phyloP scores from a whole-genome alignment of 2,888 invertebrate species.

The Sympetrum striolatum region DNA sequence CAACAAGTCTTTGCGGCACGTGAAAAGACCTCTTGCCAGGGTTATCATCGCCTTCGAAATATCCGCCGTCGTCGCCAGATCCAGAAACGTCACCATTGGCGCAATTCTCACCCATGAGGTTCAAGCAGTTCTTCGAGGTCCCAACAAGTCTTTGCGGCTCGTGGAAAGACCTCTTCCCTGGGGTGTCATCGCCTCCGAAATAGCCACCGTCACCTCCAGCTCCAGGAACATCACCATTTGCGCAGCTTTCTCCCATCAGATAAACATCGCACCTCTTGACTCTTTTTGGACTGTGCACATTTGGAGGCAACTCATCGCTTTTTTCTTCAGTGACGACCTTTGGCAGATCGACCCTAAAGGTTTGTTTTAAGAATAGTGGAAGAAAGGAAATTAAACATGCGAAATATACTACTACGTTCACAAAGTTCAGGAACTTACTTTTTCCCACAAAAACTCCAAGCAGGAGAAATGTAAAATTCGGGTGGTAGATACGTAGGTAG shows the following conservation, averaged over 20 bases:
- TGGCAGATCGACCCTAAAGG: not conserved
- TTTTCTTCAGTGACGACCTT: not conserved
- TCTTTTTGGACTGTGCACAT: not conserved
- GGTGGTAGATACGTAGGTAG: no score
- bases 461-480: no score
- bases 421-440: no score
- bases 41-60: slow-evolving; percentile 40
- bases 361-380: not conserved
- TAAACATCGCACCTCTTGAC: not conserved
- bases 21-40: slow-evolving; percentile 46
- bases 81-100: slow-evolving; percentile 46
- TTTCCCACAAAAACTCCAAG: no score
- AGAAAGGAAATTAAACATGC: not conserved
- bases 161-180: slow-evolving; percentile 46
- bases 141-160: not conserved
- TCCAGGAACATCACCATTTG: slow-evolving; percentile 46
- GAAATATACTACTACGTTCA: no score
- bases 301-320: not conserved
- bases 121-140: slow-evolving; percentile 44
- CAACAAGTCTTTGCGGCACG: not conserved
- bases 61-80: slow-evolving; percentile 45
- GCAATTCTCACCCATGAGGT: slow-evolving; percentile 47
- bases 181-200: slow-evolving; percentile 43
- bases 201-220: slow-evolving; percentile 46
- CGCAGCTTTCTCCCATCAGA: slow-evolving; percentile 47